A percentile compares a stretch with the other conserved stretches of the same genome.
phyloP scores from a whole-genome alignment of 2,888 invertebrate species.

The Reticulitermes lucifugus region DNA sequence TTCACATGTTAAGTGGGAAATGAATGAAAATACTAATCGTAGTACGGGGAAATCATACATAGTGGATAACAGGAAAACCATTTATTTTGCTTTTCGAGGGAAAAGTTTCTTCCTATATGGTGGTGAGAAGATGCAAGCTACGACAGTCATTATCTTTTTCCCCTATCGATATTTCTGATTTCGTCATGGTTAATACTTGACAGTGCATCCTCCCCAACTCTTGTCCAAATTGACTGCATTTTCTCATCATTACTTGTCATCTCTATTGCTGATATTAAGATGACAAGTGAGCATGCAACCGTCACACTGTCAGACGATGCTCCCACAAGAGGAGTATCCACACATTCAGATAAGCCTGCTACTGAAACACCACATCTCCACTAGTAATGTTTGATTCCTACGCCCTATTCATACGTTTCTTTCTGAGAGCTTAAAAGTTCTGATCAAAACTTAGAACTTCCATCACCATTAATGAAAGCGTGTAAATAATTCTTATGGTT shows the following conservation, averaged over 20 bases:
- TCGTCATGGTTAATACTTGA: background rate
- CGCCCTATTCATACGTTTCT: too few species aligned
- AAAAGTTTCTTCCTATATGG: slow-evolving; percentile 3
- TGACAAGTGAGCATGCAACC: slow-evolving; percentile 1
- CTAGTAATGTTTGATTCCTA: too few species aligned
- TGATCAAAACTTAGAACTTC: too few species aligned
- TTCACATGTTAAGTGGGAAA: too few species aligned
- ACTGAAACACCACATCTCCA: too few species aligned
- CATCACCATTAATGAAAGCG: too few species aligned
- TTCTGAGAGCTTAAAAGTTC: too few species aligned
- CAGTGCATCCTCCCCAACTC: background rate
- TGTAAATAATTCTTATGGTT: too few species aligned
- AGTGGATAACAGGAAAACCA: background rate
- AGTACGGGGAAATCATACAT: background rate
- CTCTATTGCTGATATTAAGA: background rate
- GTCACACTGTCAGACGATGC: background rate
- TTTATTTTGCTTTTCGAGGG: background rate
- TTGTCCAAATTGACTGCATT: slow-evolving; percentile 8
- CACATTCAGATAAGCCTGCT: too few species aligned
- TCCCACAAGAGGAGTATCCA: background rate
- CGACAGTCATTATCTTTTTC: background rate
- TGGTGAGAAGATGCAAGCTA: slow-evolving; percentile 35
- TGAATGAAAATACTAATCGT: background rate
- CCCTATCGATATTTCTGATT: background rate
- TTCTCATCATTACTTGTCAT: slow-evolving; percentile 25